Evolutionary conservation across 2,888 invertebrate species (phyloP).

Genomic region (Noctua janthe): DNA sequence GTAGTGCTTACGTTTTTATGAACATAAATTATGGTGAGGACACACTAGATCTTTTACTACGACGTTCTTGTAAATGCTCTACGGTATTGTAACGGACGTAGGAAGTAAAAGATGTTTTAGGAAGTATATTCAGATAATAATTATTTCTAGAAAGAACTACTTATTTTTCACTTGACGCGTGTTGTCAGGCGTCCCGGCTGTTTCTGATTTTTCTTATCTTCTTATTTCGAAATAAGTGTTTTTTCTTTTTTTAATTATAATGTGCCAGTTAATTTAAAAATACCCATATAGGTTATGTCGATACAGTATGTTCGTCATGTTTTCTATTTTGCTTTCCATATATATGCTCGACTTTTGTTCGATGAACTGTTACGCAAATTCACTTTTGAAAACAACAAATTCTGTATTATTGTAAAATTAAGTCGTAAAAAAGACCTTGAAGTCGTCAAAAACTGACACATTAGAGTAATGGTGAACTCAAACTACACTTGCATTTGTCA

Average conservation of each 20-base stretch:
- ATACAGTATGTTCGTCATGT: background rate
- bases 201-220: background rate
- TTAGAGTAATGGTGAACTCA: too few relatives aligned
- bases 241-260: background rate
- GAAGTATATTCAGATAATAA: background rate
- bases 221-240: background rate
- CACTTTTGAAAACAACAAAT: too few relatives aligned
- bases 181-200: background rate
- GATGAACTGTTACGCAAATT: too few relatives aligned
- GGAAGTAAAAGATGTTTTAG: background rate
- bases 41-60: background rate
- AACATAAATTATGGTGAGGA: constrained; percentile 2
- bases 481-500: background rate
- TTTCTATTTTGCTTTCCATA: too few relatives aligned
- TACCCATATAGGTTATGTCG: background rate
- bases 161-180: background rate
- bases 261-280: background rate
- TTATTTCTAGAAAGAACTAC: background rate
- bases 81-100: background rate
- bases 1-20: constrained; percentile 39
- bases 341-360: too few relatives aligned
- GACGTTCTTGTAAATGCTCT: background rate
- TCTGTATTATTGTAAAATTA: too few relatives aligned
- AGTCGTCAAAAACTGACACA: too few relatives aligned
- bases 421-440: too few relatives aligned